phyloP scores from a whole-genome alignment of 2,888 invertebrate species.

The Metalampra italica region DNA sequence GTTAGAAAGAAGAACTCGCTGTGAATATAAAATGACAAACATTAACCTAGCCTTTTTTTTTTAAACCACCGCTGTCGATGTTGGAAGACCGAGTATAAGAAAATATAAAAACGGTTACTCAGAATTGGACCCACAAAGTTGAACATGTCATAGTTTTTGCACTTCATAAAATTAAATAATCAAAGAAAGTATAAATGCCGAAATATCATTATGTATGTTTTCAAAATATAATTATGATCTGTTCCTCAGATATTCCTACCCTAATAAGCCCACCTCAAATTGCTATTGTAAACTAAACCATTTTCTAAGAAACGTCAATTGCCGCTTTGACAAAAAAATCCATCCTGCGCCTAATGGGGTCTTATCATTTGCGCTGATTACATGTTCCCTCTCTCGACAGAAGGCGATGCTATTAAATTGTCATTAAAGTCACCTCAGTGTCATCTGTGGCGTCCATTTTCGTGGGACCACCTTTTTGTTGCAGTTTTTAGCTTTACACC shows the following conservation, averaged over 20 bases:
- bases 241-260: not conserved
- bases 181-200: too few relatives aligned
- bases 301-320: slow-evolving; percentile 54
- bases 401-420: slow-evolving; percentile 75
- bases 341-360: slow-evolving; percentile 47
- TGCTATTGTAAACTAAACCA: slow-evolving; percentile 19
- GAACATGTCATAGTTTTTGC: too few relatives aligned
- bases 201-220: not conserved
- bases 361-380: slow-evolving; percentile 71
- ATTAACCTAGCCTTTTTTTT: slow-evolving; percentile 53
- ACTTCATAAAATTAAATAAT: too few relatives aligned
- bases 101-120: too few relatives aligned
- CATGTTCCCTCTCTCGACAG: slow-evolving; percentile 60
- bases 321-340: slow-evolving; percentile 51
- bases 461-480: slow-evolving; percentile 68
- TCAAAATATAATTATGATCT: not conserved
- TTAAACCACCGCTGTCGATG: slow-evolving; percentile 40
- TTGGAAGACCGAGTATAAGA: too few relatives aligned
- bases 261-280: not conserved
- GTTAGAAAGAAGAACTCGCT: slow-evolving; percentile 59
- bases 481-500: slow-evolving; percentile 66
- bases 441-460: slow-evolving; percentile 69
- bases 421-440: slow-evolving; percentile 74
- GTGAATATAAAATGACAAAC: slow-evolving; percentile 67
- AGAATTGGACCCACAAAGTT: too few relatives aligned